Conservation (phyloP, 2,797 vertebrate genomes). For the Pagetopsis macropterus region DNA sequence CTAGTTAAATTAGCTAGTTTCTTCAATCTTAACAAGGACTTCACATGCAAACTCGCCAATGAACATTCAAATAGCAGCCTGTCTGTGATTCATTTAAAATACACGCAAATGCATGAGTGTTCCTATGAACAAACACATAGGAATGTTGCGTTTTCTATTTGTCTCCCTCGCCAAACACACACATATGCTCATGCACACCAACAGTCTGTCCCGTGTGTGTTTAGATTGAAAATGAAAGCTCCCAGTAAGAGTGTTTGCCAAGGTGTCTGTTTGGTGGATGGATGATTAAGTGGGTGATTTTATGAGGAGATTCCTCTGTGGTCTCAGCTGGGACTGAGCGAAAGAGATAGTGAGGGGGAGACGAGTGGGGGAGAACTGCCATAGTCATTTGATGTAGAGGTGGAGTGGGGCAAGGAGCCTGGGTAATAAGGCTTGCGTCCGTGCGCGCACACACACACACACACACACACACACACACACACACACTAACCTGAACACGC, state of each 20-base stretch:
- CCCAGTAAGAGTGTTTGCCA: slow-evolving; percentile 64
- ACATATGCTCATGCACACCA: neutral
- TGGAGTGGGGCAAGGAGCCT: slow-evolving; percentile 47
- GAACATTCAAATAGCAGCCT: neutral
- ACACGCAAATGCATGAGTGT: neutral
- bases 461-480: slow-evolving; percentile 7
- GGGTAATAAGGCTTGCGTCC: slow-evolving; percentile 59
- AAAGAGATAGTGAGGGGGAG: slow-evolving; percentile 48
- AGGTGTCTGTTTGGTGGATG: slow-evolving; percentile 55
- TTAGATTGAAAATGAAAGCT: slow-evolving; percentile 67
- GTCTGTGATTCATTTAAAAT: slow-evolving; percentile 8
- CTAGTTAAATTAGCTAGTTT: neutral
- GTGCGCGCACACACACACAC: slow-evolving; percentile 3
- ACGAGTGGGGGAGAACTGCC: slow-evolving; percentile 41
- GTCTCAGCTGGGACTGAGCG: slow-evolving; percentile 62
- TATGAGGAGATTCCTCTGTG: slow-evolving; percentile 69
- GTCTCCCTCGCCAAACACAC: neutral
- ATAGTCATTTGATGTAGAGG: slow-evolving; percentile 67
- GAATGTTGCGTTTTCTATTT: slow-evolving; percentile 3
- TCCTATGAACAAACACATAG: slow-evolving; percentile 10
- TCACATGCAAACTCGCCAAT: neutral
- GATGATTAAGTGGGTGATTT: slow-evolving; percentile 76
- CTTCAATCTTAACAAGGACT: neutral
- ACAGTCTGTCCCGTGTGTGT: slow-evolving; percentile 30
- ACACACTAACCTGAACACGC: slow-evolving; percentile 30